Conservation (phyloP, 1,140 invertebrate genomes). For the Periplaneta americana region DNA sequence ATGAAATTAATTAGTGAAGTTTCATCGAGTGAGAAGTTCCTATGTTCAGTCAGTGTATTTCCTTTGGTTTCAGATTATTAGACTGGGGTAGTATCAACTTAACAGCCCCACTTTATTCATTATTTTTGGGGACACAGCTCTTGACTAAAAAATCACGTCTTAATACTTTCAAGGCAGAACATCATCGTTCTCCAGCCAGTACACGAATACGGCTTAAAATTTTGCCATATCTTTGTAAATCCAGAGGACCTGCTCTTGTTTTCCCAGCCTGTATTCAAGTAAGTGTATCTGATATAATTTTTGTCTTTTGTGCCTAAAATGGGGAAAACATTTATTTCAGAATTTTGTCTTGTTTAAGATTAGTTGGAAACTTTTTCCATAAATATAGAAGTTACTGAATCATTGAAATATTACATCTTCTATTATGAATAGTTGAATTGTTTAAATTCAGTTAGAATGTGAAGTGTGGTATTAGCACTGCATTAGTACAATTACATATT, state of each 20-base stretch:
- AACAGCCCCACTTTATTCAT: slow-evolving; percentile 64
- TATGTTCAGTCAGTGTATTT: too few species aligned
- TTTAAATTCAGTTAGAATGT: background rate
- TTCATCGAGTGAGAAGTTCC: too few species aligned
- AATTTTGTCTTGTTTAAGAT: too few species aligned
- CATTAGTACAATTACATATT: too few species aligned
- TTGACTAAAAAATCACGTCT: slow-evolving; percentile 43
- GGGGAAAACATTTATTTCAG: too few species aligned
- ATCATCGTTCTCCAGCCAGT: slow-evolving; percentile 65
- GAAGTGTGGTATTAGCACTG: background rate
- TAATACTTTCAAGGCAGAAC: slow-evolving; percentile 47
- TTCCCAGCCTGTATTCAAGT: slow-evolving; percentile 64
- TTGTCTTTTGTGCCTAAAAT: background rate
- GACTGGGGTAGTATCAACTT: slow-evolving; percentile 68
- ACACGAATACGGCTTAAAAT: slow-evolving; percentile 79
- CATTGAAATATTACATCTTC: too few species aligned
- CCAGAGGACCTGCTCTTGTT: slow-evolving; percentile 68
- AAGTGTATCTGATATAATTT: background rate
- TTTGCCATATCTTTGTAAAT: slow-evolving; percentile 75
- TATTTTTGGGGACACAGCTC: slow-evolving; percentile 69
- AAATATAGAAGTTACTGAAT: too few species aligned
- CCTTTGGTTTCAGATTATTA: slow-evolving; percentile 48
- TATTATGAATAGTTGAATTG: too few species aligned
- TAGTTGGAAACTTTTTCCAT: too few species aligned
- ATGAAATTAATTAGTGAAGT: too few species aligned